phyloP scores from a whole-genome alignment of 1,140 invertebrate species.

The Globodera rostochiensis region DNA sequence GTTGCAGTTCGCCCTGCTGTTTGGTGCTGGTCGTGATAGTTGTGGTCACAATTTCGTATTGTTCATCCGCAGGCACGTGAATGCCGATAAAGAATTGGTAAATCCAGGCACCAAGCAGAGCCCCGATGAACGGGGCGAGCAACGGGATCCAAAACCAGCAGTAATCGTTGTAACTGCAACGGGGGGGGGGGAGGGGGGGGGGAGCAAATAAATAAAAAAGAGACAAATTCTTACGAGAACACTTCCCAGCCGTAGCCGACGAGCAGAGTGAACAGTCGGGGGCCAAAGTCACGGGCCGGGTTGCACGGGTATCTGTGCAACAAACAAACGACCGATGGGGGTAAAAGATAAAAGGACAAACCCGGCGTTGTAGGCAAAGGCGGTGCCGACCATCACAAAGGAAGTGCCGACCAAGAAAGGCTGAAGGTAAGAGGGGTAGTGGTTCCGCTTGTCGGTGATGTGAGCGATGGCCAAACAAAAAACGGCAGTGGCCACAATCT shows the following conservation, averaged over 20 bases:
- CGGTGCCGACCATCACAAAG: slow-evolving; percentile 65
- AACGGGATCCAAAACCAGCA: slow-evolving; percentile 69
- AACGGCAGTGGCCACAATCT: slow-evolving; percentile 52
- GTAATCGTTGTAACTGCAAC: slow-evolving; percentile 44
- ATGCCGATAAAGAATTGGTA: slow-evolving; percentile 53
- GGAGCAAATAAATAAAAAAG: slow-evolving; percentile 68
- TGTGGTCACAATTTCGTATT: slow-evolving; percentile 52
- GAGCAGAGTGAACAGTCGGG: slow-evolving; percentile 70
- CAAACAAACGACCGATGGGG: slow-evolving; percentile 60
- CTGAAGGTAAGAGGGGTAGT: slow-evolving; percentile 64
- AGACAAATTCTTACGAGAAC: slow-evolving; percentile 67
- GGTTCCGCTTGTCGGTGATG: slow-evolving; percentile 52
- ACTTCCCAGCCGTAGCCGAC: slow-evolving; percentile 69
- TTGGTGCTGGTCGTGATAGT: slow-evolving; percentile 25
- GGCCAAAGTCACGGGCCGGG: slow-evolving; percentile 72
- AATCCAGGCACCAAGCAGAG: slow-evolving; percentile 49
- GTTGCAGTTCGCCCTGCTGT: slow-evolving; percentile 35
- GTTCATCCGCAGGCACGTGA: slow-evolving; percentile 40
- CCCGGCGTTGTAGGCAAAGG: slow-evolving; percentile 67
- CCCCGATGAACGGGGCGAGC: slow-evolving; percentile 60
- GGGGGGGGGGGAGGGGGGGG: slow-evolving; percentile 67
- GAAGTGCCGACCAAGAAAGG: slow-evolving; percentile 42
- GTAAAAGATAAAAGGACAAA: slow-evolving; percentile 56
- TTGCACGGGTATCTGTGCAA: slow-evolving; percentile 72
- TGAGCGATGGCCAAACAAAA: slow-evolving; percentile 58